Base-by-base conservation (phyloP, 2,888 invertebrate genomes). In the Apamea sordens region DNA sequence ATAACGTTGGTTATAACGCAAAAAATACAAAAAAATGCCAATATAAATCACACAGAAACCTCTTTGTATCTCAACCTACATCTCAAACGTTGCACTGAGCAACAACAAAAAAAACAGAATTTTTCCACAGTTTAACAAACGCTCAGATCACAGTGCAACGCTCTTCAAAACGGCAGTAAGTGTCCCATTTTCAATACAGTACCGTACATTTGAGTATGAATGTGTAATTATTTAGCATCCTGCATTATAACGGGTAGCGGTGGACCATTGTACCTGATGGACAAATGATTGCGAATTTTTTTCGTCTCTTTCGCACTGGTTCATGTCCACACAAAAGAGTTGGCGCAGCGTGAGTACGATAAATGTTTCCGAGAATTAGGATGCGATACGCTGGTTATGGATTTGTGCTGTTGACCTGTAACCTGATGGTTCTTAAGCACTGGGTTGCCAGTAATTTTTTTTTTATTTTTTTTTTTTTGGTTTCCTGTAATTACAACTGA, bases 181-280 rank as follows among this genome's bases (percentile, higher is more conserved):
- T 90, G 79, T 89, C 89, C 83, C 88, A 90, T 89, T 86, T 90
- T 86, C 88, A 89, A 89, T 88, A 88, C 89, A 88, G 86, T 88
- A 89, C 88, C 72, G 88, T 89, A 90, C 80, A 89, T 92, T 93
- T 92, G 92, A 91, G 93, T 94, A 94, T 92, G 93, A 94, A 95
- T 93, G 93, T 95, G 92, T 95, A 95, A 95, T 95, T 95, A 95
- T 95, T 94, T 93, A 91, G 92, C 94, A 93, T 95, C 93, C 95
- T 95, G 94, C 93, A 92, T 93, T 92, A 94, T 94, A 92, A 89
- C 89, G 90, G 92, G 88, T 95, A 95, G 94, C 95, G 94, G 95
- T 93, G 86, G 83, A 82, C 92, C 94, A 95, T 96, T 96, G 95
- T 95, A 91, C 89, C 90, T 95, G 95, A 95, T 94, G 95, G 94